Conservation (phyloP, 2,113 vertebrate genomes). For the Psilopogon haemacephalus region DNA sequence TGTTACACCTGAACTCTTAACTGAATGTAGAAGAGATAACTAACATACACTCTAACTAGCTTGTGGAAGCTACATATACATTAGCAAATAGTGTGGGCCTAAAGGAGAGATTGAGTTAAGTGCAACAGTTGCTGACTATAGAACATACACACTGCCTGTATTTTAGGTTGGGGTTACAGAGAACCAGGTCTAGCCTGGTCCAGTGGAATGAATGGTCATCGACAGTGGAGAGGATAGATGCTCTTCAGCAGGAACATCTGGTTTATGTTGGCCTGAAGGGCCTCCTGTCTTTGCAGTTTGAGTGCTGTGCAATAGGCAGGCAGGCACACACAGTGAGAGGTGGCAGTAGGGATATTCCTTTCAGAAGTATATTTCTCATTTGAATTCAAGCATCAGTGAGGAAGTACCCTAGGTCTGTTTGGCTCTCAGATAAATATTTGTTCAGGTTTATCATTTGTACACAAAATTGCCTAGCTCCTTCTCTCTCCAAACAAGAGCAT, state of each 20-base stretch:
- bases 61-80: background rate
- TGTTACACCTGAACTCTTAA: background rate
- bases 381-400: background rate
- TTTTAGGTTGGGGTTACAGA: background rate
- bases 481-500: background rate
- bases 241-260: background rate
- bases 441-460: background rate
- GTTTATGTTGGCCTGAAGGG: background rate
- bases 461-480: background rate
- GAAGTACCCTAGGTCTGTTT: background rate
- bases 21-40: background rate
- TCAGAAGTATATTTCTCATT: background rate
- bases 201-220: background rate
- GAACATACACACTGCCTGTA: too few species aligned
- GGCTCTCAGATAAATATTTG: background rate
- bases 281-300: background rate
- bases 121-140: background rate
- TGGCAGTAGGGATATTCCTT: background rate
- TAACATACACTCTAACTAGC: background rate
- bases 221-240: background rate
- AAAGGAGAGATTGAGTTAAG: background rate
- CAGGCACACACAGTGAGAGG: background rate
- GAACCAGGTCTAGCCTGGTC: background rate
- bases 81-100: background rate
- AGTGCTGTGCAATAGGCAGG: rapidly evolving